These are phyloP conservation scores for Nerophis ophidion DNA, from an alignment of 2,113 vertebrate genomes.

Conservation along the genomic window DNA sequence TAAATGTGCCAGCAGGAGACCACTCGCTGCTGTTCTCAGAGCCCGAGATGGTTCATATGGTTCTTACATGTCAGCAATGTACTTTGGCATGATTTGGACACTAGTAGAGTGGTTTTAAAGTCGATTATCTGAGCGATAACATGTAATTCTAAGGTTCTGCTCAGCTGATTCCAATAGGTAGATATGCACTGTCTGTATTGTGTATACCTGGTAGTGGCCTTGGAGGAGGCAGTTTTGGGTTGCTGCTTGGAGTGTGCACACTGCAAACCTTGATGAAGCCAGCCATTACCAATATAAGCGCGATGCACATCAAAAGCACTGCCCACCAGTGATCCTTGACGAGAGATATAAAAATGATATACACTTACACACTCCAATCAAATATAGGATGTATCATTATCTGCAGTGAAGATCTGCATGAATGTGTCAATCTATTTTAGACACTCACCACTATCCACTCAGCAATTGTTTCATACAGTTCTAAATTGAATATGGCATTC, in stretches of 20 bases:
- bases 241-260: slow-evolving; percentile 96
- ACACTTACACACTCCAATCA: background rate
- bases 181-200: background rate
- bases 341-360: slow-evolving; percentile 11
- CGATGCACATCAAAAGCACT: slow-evolving; percentile 93
- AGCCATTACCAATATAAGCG: slow-evolving; percentile 96
- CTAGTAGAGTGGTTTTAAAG: no score
- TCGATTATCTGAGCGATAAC: no score
- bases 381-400: no score
- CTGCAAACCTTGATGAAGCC: slow-evolving; percentile 99
- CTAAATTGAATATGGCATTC: slow-evolving; percentile 95
- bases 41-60: no score
- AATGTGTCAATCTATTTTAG: background rate
- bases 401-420: background rate
- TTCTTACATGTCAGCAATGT: no score
- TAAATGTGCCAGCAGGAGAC: no score
- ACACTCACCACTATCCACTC: slow-evolving; percentile 95
- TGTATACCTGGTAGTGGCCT: slow-evolving; percentile 90
- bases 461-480: slow-evolving; percentile 92
- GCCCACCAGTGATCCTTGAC: slow-evolving; percentile 96
- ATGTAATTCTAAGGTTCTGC: no score
- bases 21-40: no score
- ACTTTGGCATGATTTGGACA: no score
- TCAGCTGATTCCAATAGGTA: background rate
- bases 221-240: slow-evolving; percentile 91